These are phyloP conservation scores for Miniopterus natalensis DNA, from an alignment of 2,113 vertebrate genomes.

Conservation along the genomic window DNA sequence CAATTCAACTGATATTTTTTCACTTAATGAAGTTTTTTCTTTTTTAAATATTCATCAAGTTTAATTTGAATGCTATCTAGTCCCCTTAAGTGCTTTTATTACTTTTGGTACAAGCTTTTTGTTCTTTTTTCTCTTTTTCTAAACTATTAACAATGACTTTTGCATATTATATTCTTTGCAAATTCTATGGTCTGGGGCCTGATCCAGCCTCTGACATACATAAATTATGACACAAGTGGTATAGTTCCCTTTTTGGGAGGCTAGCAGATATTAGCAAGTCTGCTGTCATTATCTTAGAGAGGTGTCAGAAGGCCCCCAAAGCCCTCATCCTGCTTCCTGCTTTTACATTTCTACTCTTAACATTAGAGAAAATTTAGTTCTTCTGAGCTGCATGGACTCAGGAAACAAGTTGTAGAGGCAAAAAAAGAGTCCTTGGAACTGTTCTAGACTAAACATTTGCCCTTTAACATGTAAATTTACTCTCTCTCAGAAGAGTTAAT, in stretches of 20 bases:
- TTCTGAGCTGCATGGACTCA: background rate
- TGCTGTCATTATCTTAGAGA: background rate
- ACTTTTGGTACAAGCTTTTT: background rate
- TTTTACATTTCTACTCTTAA: background rate
- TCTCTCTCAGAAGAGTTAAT: background rate
- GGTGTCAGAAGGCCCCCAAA: background rate
- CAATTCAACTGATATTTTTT: background rate
- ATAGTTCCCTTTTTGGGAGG: background rate
- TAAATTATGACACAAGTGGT: background rate
- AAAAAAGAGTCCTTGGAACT: background rate
- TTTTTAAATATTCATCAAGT: background rate
- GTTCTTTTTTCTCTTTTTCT: background rate
- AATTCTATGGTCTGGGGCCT: background rate
- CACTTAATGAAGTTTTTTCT: background rate
- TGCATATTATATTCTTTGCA: background rate
- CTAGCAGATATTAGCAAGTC: background rate
- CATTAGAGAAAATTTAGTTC: background rate
- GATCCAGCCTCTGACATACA: background rate
- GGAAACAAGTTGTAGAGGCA: background rate
- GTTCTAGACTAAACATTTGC: background rate
- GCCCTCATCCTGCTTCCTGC: background rate
- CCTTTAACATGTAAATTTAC: background rate
- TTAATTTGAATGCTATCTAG: background rate
- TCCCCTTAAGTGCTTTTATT: background rate
- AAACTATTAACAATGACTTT: background rate